Conservation (phyloP, 2,888 invertebrate genomes). For the Ctenicera cuprea region DNA sequence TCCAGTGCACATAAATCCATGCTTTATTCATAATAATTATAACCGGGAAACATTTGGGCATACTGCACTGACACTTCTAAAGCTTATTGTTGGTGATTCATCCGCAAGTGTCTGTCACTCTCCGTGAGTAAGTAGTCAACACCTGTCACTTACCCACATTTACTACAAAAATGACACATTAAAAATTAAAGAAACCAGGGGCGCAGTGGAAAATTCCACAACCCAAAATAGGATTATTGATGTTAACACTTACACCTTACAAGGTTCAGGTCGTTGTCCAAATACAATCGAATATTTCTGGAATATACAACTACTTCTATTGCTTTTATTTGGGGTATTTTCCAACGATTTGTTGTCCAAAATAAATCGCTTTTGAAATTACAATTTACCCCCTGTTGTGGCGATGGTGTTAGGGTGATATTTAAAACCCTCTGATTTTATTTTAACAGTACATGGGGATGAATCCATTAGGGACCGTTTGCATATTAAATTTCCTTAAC, state of each 20-base stretch:
- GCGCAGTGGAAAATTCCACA: background rate
- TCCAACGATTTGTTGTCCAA: slow-evolving; percentile 19
- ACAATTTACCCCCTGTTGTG: slow-evolving; percentile 15
- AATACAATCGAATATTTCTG: slow-evolving; percentile 1
- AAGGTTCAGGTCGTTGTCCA: background rate
- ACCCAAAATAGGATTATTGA: background rate
- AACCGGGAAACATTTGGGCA: no score
- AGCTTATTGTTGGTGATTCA: background rate
- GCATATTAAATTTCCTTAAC: background rate
- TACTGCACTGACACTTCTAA: no score
- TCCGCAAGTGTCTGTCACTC: slow-evolving; percentile 3
- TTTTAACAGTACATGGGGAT: background rate
- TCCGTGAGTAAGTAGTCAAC: background rate
- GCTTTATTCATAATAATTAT: no score
- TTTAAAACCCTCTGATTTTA: slow-evolving; percentile 14
- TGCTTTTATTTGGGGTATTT: slow-evolving; percentile 3
- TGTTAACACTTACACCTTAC: no score
- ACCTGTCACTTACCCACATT: slow-evolving; percentile 27
- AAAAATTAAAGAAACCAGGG: background rate
- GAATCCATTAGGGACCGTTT: background rate
- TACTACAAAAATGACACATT: background rate
- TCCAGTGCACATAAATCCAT: no score
- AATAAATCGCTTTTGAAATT: slow-evolving; percentile 31
- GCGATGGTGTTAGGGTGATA: background rate
- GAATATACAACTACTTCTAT: background rate